Evolutionary conservation across 1,140 invertebrate genomes (phyloP).

Genomic region (Ridgeia piscesae): DNA sequence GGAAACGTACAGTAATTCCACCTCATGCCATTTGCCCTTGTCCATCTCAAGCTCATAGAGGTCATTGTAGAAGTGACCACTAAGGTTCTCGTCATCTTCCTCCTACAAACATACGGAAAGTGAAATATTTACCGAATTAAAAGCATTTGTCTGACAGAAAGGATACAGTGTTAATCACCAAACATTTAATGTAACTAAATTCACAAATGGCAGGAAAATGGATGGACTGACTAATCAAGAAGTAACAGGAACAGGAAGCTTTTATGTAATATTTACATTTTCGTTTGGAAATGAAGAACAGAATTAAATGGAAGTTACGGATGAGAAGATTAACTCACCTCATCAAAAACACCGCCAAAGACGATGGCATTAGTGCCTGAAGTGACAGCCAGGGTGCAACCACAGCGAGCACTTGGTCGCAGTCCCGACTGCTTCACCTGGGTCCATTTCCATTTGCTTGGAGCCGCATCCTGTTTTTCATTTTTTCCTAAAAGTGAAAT

Average conservation of each 20-base stretch:
- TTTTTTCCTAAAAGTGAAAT: not conserved
- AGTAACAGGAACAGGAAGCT: not conserved
- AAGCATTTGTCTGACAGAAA: too few relatives aligned
- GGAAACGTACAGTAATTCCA: constrained; percentile 38
- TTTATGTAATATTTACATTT: not conserved
- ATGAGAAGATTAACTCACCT: constrained; percentile 36
- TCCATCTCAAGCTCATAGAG: constrained; percentile 76
- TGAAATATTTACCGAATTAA: too few relatives aligned
- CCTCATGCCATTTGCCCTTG: constrained; percentile 70
- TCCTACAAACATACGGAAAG: constrained; percentile 20
- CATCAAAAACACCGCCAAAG: constrained; percentile 78
- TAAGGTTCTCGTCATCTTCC: constrained; percentile 69
- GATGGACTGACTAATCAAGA: not conserved
- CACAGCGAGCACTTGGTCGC: constrained; percentile 69
- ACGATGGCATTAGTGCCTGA: constrained; percentile 68
- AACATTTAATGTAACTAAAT: not conserved
- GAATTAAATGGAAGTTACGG: not conserved
- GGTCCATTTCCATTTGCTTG: constrained; percentile 75
- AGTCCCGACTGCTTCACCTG: constrained; percentile 70
- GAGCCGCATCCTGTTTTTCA: constrained; percentile 31
- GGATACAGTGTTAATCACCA: too few relatives aligned
- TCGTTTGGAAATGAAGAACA: not conserved
- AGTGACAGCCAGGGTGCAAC: constrained; percentile 62
- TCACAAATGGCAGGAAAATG: not conserved
- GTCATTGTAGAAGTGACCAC: constrained; percentile 82